Percentiles rank a stretch among this genome's conserved stretches.
These are phyloP conservation scores for Dorcus hopei DNA, from an alignment of 2,888 invertebrate species.

Conservation along the genomic window DNA sequence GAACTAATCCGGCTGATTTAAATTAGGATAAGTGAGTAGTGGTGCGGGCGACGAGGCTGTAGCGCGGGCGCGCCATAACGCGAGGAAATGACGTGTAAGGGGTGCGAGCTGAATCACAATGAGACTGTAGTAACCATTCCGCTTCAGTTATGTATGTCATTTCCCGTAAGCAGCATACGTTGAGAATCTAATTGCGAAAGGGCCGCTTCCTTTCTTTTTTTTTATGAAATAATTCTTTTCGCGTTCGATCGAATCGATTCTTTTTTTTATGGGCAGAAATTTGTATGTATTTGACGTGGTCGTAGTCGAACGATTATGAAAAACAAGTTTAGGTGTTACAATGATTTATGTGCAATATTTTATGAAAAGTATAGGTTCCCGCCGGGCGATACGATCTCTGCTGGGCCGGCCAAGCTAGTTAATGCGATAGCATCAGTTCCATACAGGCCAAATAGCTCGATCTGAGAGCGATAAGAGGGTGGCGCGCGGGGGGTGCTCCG, in stretches of 20 bases:
- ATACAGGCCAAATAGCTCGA: constrained; percentile 51
- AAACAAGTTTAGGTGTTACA: constrained; percentile 37
- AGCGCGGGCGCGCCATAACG: constrained; percentile 33
- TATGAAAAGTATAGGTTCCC: constrained; percentile 40
- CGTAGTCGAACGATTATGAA: constrained; percentile 19
- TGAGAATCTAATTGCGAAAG: neutral
- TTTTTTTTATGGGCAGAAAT: neutral
- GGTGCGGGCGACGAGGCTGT: constrained; percentile 23
- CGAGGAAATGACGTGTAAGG: constrained; percentile 51
- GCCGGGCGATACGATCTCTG: constrained; percentile 51
- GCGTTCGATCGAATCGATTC: neutral
- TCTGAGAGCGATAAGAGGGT: constrained; percentile 35
- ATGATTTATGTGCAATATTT: constrained; percentile 42
- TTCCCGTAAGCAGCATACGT: neutral
- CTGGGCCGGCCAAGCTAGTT: constrained; percentile 56
- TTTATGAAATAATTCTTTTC: neutral
- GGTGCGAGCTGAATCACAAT: constrained; percentile 42
- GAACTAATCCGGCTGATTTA: constrained; percentile 40
- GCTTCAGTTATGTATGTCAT: neutral
- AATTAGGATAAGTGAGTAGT: constrained; percentile 37
- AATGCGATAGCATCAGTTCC: constrained; percentile 55
- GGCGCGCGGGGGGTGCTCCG: constrained; percentile 34
- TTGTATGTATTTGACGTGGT: neutral
- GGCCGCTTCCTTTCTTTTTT: neutral
- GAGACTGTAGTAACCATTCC: neutral